These are phyloP conservation scores for Sebastes elongatus DNA, from an alignment of 2,797 vertebrate species.

Conservation along the genomic window DNA sequence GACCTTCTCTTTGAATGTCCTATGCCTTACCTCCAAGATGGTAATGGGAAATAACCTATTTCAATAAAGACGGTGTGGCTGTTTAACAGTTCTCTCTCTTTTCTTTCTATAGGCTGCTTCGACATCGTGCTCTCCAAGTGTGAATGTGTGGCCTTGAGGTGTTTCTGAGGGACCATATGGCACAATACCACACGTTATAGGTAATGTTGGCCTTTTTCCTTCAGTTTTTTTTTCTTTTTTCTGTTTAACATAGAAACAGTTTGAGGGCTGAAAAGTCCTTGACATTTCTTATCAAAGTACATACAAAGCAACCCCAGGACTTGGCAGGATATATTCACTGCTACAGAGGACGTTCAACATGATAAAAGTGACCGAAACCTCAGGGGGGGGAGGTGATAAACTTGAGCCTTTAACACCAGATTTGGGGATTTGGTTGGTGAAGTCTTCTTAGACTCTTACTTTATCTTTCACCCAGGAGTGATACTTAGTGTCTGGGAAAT, in stretches of 20 bases:
- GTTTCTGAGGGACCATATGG: constrained; percentile 74
- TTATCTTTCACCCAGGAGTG: not conserved
- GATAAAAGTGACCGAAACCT: constrained; percentile 19
- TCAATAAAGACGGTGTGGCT: not conserved
- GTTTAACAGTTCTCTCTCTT: not conserved
- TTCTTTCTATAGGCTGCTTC: constrained; percentile 36
- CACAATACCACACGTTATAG: constrained; percentile 75
- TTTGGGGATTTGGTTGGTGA: constrained; percentile 9
- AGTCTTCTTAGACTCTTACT: not conserved
- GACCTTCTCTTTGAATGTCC: not conserved
- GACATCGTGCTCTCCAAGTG: constrained; percentile 25
- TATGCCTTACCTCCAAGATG: not conserved
- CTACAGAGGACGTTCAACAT: not conserved
- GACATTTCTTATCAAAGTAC: constrained; percentile 22
- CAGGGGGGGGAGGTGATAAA: constrained; percentile 3
- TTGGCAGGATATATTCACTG: not conserved
- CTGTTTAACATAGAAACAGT: not conserved
- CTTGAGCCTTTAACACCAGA: constrained; percentile 1
- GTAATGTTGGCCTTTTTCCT: constrained; percentile 55
- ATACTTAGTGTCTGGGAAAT: not conserved
- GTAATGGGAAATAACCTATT: not conserved
- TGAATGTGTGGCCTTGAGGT: constrained; percentile 68
- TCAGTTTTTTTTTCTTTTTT: not conserved
- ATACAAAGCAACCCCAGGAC: not conserved
- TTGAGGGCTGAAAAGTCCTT: not conserved